Percentiles rank a stretch among this genome's conserved stretches.
These are phyloP conservation scores for Oncorhynchus kisutch DNA, from an alignment of 2,113 vertebrate species.

Conservation along the genomic window DNA sequence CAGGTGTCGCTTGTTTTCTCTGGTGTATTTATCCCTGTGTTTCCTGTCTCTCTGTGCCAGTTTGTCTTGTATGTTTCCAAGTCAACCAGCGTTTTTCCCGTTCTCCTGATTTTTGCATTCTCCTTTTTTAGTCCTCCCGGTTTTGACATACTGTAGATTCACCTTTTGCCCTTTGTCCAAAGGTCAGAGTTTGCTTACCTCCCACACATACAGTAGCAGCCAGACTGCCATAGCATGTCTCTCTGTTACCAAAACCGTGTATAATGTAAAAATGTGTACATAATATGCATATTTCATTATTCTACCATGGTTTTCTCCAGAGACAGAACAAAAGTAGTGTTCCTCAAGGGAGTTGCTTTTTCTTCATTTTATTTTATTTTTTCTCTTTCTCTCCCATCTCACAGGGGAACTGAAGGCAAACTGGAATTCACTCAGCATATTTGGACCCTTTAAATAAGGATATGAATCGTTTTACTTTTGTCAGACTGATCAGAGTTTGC, in stretches of 20 bases:
- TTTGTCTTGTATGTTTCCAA: no score
- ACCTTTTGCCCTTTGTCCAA: not conserved
- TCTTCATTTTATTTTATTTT: not conserved
- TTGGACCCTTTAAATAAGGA: conserved; percentile 34
- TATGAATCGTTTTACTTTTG: conserved; percentile 5
- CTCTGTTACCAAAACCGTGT: conserved; percentile 26
- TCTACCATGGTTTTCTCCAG: conserved; percentile 32
- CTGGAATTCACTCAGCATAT: conserved; percentile 26
- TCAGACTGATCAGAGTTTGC: conserved; percentile 31
- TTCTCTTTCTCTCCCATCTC: not conserved
- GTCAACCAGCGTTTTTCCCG: no score
- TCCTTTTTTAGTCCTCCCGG: no score
- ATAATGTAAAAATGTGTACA: conserved; percentile 35
- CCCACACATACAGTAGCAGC: conserved; percentile 8
- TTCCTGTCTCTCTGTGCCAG: no score
- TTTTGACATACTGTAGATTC: not conserved
- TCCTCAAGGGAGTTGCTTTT: conserved; percentile 25
- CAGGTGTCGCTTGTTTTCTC: no score
- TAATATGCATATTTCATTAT: conserved; percentile 51
- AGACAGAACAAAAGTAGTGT: conserved; percentile 30
- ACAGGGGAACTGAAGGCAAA: conserved; percentile 27
- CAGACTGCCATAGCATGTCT: conserved; percentile 12
- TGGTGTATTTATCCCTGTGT: no score
- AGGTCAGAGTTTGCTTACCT: not conserved
- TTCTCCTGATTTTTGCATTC: no score